Base-by-base conservation (phyloP, 92 coral and sea anemone species). In the Actinostola sp. region DNA sequence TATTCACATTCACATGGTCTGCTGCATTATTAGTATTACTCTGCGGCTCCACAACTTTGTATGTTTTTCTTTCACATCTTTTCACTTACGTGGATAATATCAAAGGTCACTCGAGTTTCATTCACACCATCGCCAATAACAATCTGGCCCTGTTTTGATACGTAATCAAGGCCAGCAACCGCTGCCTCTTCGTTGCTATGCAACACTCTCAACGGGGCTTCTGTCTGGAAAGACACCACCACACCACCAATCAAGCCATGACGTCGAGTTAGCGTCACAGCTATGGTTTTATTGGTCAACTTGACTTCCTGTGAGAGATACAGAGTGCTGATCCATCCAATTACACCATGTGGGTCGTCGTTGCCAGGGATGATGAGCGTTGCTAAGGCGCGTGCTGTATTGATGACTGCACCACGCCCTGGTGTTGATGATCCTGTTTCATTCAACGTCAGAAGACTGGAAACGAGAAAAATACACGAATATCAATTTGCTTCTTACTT, bases 291-390 rank as follows among this genome's bases (percentile, higher is more conserved):
- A 70, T 82, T 92, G 38, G 63, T 86, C 17, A 86, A 73, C 17
- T 71, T 72, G 17, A 69, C 68, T 65, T 88, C 92, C 66, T 94
- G 98, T 11, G 98, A 89, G 4, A 94, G 80, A 30, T 78, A 71
- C 11, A 88, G 72, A 14, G 92, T 70, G 28, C 71, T 59, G 19
- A 50, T 69, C 98, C 98, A 94, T 31, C 84, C 72, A 76, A 94
- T 67, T 16, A 94, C 78, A 13, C 98, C 98, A 63, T 94, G 86
- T 8, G 97, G 98, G 8, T 94, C 98, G 31, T 91, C 98, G 74
- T 94, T 94, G 10, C 92, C 92, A 66, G 90, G 97, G 66, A 93
- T 85, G 49, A 83, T 24, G 23, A 93, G 78, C 56, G 87, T 81
- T 34, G 98, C 93, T 30, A 78, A 68, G 50, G 82, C 82, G 33